phyloP scores from a whole-genome alignment of 2,888 invertebrate species.

The Diachrysia chrysitis region DNA sequence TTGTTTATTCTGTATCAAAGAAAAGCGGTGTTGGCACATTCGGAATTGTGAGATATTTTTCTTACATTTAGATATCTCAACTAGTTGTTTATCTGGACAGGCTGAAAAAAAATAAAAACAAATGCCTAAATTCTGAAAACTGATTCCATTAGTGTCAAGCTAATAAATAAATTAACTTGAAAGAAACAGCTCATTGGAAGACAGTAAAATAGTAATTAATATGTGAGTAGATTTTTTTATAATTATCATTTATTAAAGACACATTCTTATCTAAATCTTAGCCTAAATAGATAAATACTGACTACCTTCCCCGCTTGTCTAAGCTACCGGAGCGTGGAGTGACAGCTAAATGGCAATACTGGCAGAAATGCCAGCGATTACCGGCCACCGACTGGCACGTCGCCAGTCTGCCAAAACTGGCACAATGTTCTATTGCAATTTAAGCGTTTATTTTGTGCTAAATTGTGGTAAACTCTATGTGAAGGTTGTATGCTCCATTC shows the following conservation, averaged over 20 bases:
- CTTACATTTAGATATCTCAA: not conserved
- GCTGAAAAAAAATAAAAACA: too few species aligned
- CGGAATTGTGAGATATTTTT: not conserved
- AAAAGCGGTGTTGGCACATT: not conserved
- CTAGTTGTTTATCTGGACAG: not conserved
- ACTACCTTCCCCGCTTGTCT: constrained; percentile 14
- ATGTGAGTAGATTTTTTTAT: not conserved
- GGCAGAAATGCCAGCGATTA: constrained; percentile 58
- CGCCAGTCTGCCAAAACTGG: constrained; percentile 53
- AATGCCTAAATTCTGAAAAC: too few species aligned
- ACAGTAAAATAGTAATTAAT: too few species aligned
- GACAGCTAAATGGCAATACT: constrained; percentile 50
- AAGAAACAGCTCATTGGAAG: too few species aligned
- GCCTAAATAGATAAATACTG: not conserved
- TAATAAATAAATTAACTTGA: too few species aligned
- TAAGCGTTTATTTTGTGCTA: constrained; percentile 34
- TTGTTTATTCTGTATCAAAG: not conserved
- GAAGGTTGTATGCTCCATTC: not conserved
- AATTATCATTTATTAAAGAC: not conserved
- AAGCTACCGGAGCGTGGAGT: constrained; percentile 36
- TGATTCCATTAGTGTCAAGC: too few species aligned
- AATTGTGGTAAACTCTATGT: constrained; percentile 14
- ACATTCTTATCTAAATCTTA: not conserved
- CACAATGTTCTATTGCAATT: constrained; percentile 31
- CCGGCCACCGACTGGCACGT: constrained; percentile 44